Base-by-base conservation (phyloP, 2,113 vertebrate species). In the Prinia subflava region DNA sequence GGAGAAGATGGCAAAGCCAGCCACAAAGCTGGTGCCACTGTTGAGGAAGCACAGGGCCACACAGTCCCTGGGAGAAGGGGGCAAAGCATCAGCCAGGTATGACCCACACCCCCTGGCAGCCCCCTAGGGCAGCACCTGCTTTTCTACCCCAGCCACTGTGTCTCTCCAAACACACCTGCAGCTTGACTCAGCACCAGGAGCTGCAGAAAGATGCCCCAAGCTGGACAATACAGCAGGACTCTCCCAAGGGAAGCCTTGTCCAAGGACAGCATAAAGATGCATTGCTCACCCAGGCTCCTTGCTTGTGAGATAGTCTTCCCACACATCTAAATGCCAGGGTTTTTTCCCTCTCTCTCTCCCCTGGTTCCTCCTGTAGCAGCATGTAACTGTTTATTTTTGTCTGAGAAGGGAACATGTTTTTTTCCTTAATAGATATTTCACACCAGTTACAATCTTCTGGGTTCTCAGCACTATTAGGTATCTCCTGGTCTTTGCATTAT, bases 1-100 rank as follows among this genome's bases (percentile, higher is more conserved):
- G 89, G 99, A 99, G 97, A 99, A 99, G 96, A 99, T 99, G 24
- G 99, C 99, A 91, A 99, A 99, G 33, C 99, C 99, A 0, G 99
- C 99, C 84, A 99, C 96, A 1, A 99, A 99, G 94, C 99, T 99
- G 92, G 99, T 99, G 74, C 98, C 98, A 0, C 99, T 99, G 98
- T 99, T 99, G 83, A 99, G 98, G 93, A 98, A 98, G 95, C 99
- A 99, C 47, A 99, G 97, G 6, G 98, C 97, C 60, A 99, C 64
- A 68, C 99, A 99, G 92, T 99, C 99, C 97, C 99, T 99, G 95
- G 23, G 42, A 92, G 11, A 57, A 93, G 6, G 33, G 44, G 18
- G 59, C 8, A 91, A 27, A 92, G 15, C 46, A 23, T 97, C 81
- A 95, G 62, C 23, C n/a, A 56, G 50, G 30, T n/a, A 27, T 33